Evolutionary conservation across 2,888 invertebrate species (phyloP).

Genomic region (Scaptomyza flava): DNA sequence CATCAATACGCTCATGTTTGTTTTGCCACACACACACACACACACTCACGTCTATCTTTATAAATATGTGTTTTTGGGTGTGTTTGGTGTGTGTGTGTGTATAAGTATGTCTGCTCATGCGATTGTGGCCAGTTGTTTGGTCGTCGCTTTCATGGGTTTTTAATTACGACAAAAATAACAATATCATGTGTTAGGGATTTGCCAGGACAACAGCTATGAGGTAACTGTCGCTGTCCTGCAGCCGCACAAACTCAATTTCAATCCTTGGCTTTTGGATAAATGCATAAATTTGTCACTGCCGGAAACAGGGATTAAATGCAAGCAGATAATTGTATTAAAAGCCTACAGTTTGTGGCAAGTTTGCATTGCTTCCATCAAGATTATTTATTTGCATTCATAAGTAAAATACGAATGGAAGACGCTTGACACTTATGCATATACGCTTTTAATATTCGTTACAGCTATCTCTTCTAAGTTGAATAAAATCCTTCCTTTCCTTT

Average conservation of each 20-base stretch:
- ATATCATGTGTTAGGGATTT: constrained; percentile 60
- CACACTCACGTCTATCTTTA: neutral
- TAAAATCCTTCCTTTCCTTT: constrained; percentile 6
- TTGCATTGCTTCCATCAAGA: constrained; percentile 5
- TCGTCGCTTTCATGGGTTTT: constrained; percentile 74
- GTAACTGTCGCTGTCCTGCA: constrained; percentile 12
- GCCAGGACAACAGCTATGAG: constrained; percentile 26
- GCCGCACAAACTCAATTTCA: constrained; percentile 38
- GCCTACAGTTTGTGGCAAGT: constrained; percentile 29
- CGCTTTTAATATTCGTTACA: neutral
- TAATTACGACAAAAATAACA: constrained; percentile 77
- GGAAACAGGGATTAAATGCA: constrained; percentile 33
- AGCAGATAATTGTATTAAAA: constrained; percentile 20
- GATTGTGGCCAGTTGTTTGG: constrained; percentile 72
- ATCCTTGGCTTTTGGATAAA: constrained; percentile 35
- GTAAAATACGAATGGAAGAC: neutral
- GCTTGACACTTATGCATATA: neutral
- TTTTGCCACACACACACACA: constrained; percentile 53
- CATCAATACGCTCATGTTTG: constrained; percentile 78
- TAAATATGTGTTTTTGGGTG: neutral
- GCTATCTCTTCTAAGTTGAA: neutral
- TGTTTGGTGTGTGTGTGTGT: constrained; percentile 13
- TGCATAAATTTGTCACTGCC: constrained; percentile 56
- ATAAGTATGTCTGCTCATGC: constrained; percentile 49
- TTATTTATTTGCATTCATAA: neutral